A percentile compares a stretch with the other conserved stretches of the same genome.
Conservation (phyloP, 2,888 invertebrate genomes). For the Odontocolon sp. region DNA sequence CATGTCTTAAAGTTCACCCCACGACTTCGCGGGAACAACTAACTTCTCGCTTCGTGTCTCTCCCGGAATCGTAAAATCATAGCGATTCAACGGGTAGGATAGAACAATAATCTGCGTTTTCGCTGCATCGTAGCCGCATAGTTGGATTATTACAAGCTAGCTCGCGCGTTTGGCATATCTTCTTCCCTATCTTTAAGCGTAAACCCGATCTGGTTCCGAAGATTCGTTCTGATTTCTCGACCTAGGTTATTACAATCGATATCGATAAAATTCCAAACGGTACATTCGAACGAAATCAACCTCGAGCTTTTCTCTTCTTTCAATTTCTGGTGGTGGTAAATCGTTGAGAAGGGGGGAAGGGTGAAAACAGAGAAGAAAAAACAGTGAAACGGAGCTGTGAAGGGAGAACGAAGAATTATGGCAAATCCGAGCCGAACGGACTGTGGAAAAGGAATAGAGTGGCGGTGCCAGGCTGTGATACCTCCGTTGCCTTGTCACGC, state of each 20-base stretch:
- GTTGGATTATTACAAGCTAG: slow-evolving; percentile 44
- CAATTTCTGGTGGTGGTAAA: background rate
- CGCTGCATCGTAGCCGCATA: slow-evolving; percentile 38
- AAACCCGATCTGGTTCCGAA: background rate
- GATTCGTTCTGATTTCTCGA: background rate
- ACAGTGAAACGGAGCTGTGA: slow-evolving; percentile 24
- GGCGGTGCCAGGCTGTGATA: slow-evolving; percentile 83
- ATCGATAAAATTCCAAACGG: slow-evolving; percentile 3
- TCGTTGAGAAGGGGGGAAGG: background rate
- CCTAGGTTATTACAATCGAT: background rate
- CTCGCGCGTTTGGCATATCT: slow-evolving; percentile 48
- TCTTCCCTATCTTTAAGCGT: slow-evolving; percentile 8
- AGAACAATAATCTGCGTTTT: slow-evolving; percentile 24
- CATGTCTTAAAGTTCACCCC: slow-evolving; percentile 32
- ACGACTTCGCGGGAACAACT: slow-evolving; percentile 50
- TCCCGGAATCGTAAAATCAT: slow-evolving; percentile 24
- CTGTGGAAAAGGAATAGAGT: slow-evolving; percentile 39
- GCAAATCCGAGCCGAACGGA: slow-evolving; percentile 74
- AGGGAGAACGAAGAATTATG: slow-evolving; percentile 72
- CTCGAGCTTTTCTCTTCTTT: background rate
- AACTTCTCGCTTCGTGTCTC: slow-evolving; percentile 46
- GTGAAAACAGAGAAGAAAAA: slow-evolving; percentile 56
- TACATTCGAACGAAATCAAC: slow-evolving; percentile 3
- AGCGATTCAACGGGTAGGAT: slow-evolving; percentile 17
- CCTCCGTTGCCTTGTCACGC: slow-evolving; percentile 69